These are phyloP conservation scores for Mesocricetus auratus DNA, from an alignment of 2,113 vertebrate species.

Conservation along the genomic window DNA sequence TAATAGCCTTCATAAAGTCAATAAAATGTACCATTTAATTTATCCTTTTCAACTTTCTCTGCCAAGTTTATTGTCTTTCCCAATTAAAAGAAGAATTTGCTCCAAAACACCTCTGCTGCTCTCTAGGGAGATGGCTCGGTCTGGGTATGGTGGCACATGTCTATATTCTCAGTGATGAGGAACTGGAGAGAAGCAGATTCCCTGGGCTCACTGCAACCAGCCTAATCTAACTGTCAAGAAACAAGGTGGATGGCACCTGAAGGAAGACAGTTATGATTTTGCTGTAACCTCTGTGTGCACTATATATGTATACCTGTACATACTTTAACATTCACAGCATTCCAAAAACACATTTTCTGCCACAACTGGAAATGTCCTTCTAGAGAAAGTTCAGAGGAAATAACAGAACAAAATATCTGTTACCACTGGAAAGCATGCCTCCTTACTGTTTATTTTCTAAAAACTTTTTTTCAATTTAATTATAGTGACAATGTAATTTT, in stretches of 20 bases:
- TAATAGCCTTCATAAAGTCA: background rate
- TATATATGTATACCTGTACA: background rate
- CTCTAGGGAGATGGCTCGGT: background rate
- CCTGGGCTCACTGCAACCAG: background rate
- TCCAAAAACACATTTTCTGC: background rate
- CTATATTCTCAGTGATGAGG: background rate
- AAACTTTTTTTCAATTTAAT: background rate
- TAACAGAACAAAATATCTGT: background rate
- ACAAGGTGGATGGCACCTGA: background rate
- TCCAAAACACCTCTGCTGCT: background rate
- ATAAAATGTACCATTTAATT: constrained; percentile 39
- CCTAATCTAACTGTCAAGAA: background rate
- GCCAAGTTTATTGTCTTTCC: background rate
- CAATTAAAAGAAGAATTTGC: constrained; percentile 40
- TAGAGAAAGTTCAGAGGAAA: constrained; percentile 28
- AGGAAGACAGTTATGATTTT: background rate
- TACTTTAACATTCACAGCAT: too few relatives aligned
- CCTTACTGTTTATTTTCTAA: background rate
- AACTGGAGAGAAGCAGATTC: background rate
- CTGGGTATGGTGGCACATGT: background rate
- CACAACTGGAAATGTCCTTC: background rate
- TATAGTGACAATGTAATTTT: background rate
- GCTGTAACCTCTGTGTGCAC: background rate
- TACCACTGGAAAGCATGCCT: background rate
- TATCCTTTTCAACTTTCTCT: background rate